Conservation (phyloP, 2,888 invertebrate species). For the Drosophila cracens region DNA sequence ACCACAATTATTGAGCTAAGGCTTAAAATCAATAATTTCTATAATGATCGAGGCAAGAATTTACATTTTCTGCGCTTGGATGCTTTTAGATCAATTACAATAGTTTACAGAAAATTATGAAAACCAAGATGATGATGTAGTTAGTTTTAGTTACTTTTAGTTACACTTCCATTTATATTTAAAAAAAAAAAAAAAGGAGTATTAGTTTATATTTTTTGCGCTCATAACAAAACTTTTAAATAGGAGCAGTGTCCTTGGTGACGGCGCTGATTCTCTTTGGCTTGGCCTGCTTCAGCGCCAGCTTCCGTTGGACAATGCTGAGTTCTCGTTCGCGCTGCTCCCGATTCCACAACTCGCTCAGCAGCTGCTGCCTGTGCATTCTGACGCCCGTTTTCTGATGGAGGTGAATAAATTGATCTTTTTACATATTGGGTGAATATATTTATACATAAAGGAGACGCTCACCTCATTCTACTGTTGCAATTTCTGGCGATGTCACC, state of each 20-base stretch:
- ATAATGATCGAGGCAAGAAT: too few species aligned
- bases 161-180: too few species aligned
- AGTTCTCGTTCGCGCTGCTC: slow-evolving; percentile 92
- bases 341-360: slow-evolving; percentile 91
- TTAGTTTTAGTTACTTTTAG: too few species aligned
- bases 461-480: slow-evolving; percentile 87
- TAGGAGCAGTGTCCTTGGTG: slow-evolving; percentile 89
- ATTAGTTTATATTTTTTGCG: slow-evolving; percentile 85
- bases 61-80: too few species aligned
- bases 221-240: slow-evolving; percentile 93
- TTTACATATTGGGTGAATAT: background rate
- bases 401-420: background rate
- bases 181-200: too few species aligned
- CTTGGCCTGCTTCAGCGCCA: slow-evolving; percentile 90
- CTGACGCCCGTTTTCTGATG: background rate
- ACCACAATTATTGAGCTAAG: too few species aligned
- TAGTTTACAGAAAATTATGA: too few species aligned
- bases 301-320: slow-evolving; percentile 90
- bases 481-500: slow-evolving; percentile 86
- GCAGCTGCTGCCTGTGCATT: slow-evolving; percentile 86
- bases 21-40: too few species aligned
- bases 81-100: too few species aligned
- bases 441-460: slow-evolving; percentile 9
- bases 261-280: slow-evolving; percentile 88
- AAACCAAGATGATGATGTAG: too few species aligned